Evolutionary conservation across 2,797 vertebrate genomes (phyloP).

Genomic region (Diplodus sargus): DNA sequence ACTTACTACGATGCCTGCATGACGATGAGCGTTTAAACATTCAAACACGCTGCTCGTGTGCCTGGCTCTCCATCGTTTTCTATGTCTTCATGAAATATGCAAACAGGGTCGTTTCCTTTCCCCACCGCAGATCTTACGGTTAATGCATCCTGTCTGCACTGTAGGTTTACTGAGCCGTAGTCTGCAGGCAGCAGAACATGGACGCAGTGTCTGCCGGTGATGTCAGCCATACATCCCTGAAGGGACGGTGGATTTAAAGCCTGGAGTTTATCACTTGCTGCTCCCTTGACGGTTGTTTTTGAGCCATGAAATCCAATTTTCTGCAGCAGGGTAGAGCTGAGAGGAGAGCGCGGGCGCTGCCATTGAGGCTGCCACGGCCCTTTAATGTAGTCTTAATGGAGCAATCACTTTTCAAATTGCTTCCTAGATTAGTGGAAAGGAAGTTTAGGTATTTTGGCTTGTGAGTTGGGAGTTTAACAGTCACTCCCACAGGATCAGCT

Average conservation of each 20-base stretch:
- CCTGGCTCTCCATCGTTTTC: background rate
- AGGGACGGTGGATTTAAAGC: background rate
- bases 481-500: background rate
- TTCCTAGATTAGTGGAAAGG: slow-evolving; percentile 1
- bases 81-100: slow-evolving; percentile 11
- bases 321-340: slow-evolving; percentile 29
- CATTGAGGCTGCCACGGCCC: background rate
- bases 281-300: slow-evolving; percentile 15
- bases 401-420: slow-evolving; percentile 1
- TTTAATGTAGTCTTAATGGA: slow-evolving; percentile 8
- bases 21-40: background rate
- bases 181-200: background rate
- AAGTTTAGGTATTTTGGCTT: background rate
- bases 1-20: background rate
- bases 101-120: slow-evolving; percentile 4
- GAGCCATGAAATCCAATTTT: slow-evolving; percentile 31
- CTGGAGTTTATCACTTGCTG: background rate
- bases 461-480: background rate
- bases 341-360: background rate
- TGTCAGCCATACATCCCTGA: background rate
- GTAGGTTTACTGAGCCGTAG: slow-evolving; percentile 10
- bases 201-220: background rate
- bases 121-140: slow-evolving; percentile 2
- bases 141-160: slow-evolving; percentile 6
- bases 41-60: background rate